Evolutionary conservation across 2,113 vertebrate species (phyloP), one percentile per base, ranked within the genome.

Genomic region (Xyrauchen texanus): DNA sequence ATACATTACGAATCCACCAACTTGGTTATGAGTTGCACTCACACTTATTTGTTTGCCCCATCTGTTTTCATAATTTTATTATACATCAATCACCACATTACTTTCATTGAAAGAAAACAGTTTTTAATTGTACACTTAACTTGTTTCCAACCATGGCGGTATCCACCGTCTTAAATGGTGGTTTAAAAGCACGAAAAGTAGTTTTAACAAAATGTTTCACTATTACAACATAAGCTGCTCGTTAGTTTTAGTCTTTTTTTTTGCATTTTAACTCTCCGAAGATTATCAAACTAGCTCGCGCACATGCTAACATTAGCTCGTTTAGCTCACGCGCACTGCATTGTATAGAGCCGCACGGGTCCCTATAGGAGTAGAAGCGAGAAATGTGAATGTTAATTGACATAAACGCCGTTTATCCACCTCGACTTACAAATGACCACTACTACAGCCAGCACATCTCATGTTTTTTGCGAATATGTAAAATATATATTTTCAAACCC

Each of bases 271-370:
- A 91, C 87, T 90, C 83, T 82, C 81, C 87, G 86, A 86, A 88
- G 85, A 87, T 86, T 74, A 58, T 53, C 66, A 81, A 72, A 86
- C 85, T 88, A 87, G 81, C 88, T 85, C 87, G 89, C 85, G 85
- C 87, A 89, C 77, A 88, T 90, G 90, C 91, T 92, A 93, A 91
- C 91, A 89, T 91, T 93, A 93, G 92, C 91, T 90, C 85, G 79
- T 91, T 92, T 92, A 93, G 92, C 91, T 88, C 84, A 84, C 81
- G 85, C 88, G 88, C 86, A 87, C 88, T 87, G 84, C 80, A 87
- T 85, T 88, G 78, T 75, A 73, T 55, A 44, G 44, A 68, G 16
- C 34, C 63, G 52, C 51, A 58, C 57, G 52, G 67, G 21, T 75
- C 70, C 67, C 58, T 61, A 55, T 51, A 66, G 52, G 46, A 58